Base-by-base conservation (phyloP, 2,797 vertebrate species). In the Sebastes itinus region DNA sequence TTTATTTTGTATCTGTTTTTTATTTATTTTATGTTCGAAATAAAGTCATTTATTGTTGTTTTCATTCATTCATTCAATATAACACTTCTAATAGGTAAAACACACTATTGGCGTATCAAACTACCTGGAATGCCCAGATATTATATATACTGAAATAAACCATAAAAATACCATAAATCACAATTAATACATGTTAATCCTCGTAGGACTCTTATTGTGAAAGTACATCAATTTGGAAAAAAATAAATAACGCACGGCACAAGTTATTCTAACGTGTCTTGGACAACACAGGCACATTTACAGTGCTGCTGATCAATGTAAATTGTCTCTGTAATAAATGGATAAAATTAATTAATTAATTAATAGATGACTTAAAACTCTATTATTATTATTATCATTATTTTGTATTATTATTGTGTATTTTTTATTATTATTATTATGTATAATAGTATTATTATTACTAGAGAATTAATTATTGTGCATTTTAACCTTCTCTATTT, bases 401-500 rank as follows among this genome's bases (percentile, higher is more conserved):
- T 14, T 38, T 38, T 38, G 2, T 13, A 38, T 38, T 1, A 38
- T 38, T 38, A 38, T 38, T 38, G 35, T 38, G 35, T 38, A 38
- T 38, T 38, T 27, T 5, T 38, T 38, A 38, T 38, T 38, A 13
- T 35, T 35, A 38, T 38, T 38, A 38, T 38, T 38, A 38, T 38
- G 35, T 38, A 38, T 38, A 38, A 38, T 38, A 38, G 35, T 38
- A 38, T 38, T 38, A 38, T 38, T 38, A 38, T 38, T 38, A 38
- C 35, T 38, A 2, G 12, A 38, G 0, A 38, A 42, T 42, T 16
- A 42, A 42, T 28, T 58, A n/a, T 46, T 52, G 13, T 23, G 23
- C 14, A 5, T 49, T 49, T 35, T 56, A 66, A 55, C 80, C 28
- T 74, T 33, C 9, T 65, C 20, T 81, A 78, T 89, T 88, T 89